A percentile compares a stretch with the other conserved stretches of the same genome.
phyloP scores from a whole-genome alignment of 2,797 vertebrate species.

The Sebastes nivosus region DNA sequence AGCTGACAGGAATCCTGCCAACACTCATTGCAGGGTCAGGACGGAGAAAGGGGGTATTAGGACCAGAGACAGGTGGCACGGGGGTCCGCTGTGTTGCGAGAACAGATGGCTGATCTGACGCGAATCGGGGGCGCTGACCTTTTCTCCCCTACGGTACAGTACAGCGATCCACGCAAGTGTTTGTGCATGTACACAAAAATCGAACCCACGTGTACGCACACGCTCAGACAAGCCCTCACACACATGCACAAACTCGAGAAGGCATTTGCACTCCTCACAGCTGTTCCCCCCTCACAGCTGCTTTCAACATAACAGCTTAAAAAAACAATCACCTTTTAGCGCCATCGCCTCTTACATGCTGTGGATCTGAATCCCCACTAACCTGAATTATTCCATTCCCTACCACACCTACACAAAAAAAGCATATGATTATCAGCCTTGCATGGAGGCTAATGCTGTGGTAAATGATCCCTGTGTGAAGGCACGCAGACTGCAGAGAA shows the following conservation, averaged over 20 bases:
- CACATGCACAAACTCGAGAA: neutral
- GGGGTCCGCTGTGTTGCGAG: constrained; percentile 29
- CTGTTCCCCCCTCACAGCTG: constrained; percentile 43
- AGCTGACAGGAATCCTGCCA: constrained; percentile 60
- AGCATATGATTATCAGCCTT: constrained; percentile 60
- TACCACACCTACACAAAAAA: constrained; percentile 53
- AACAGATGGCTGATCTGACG: constrained; percentile 75
- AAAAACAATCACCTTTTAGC: constrained; percentile 9
- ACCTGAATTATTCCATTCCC: constrained; percentile 25
- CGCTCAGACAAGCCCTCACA: neutral
- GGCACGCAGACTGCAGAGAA: constrained; percentile 62
- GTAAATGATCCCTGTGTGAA: constrained; percentile 74
- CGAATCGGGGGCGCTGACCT: constrained; percentile 63
- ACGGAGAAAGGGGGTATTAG: constrained; percentile 57
- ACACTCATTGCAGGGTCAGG: constrained; percentile 48
- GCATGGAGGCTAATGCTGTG: constrained; percentile 60
- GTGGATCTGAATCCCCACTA: constrained; percentile 8
- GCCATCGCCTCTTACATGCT: neutral
- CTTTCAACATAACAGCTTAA: neutral
- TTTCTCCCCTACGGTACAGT: constrained; percentile 57
- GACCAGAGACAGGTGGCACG: constrained; percentile 69
- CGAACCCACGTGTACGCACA: neutral
- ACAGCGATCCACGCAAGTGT: constrained; percentile 41
- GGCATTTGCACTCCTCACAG: constrained; percentile 23
- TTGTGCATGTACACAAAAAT: constrained; percentile 46